phyloP scores from a whole-genome alignment of 2,113 vertebrate genomes.

The Poeciliopsis occidentalis region DNA sequence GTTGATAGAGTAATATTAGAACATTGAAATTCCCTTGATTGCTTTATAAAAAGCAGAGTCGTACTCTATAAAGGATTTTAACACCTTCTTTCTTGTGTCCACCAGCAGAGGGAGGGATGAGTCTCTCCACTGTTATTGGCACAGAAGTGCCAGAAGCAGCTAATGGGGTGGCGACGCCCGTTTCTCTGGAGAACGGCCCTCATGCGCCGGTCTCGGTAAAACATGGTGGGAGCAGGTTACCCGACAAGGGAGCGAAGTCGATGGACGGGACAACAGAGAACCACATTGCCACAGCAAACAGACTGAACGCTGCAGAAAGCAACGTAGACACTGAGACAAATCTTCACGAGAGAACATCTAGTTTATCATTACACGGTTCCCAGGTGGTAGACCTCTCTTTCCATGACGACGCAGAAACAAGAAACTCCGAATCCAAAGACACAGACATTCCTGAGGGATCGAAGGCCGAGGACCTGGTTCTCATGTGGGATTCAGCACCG shows the following conservation, averaged over 20 bases:
- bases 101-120: slow-evolving; percentile 82
- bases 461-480: slow-evolving; percentile 25
- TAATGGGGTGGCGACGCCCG: slow-evolving; percentile 67
- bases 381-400: slow-evolving; percentile 18
- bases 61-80: not conserved
- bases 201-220: slow-evolving; percentile 49
- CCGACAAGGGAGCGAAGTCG: slow-evolving; percentile 42
- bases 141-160: slow-evolving; percentile 76
- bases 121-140: slow-evolving; percentile 79
- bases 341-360: slow-evolving; percentile 25
- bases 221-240: slow-evolving; percentile 45
- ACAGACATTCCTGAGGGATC: slow-evolving; percentile 36
- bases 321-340: slow-evolving; percentile 32
- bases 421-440: slow-evolving; percentile 45
- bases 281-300: slow-evolving; percentile 28
- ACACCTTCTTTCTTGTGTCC: not conserved
- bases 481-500: slow-evolving; percentile 39
- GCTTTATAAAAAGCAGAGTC: not conserved
- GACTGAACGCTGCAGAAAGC: slow-evolving; percentile 28
- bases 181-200: slow-evolving; percentile 60
- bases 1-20: not conserved
- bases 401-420: slow-evolving; percentile 20
- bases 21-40: not conserved
- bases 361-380: slow-evolving; percentile 36
- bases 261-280: slow-evolving; percentile 43